phyloP scores from a whole-genome alignment of 2,113 vertebrate genomes.

The Rhabdornis inornatus region DNA sequence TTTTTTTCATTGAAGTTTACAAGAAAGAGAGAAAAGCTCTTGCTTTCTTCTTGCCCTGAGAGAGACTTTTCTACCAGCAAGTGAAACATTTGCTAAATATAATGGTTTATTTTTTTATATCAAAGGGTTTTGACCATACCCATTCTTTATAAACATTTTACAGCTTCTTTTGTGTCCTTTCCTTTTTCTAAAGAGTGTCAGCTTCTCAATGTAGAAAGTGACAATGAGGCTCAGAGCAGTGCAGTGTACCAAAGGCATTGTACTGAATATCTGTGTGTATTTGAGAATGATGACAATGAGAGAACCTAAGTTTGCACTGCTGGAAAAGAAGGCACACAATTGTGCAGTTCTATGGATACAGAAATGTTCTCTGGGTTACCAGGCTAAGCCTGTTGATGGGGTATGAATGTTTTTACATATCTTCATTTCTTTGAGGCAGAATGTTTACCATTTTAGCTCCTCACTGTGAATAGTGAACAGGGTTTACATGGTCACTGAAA shows the following conservation, averaged over 20 bases:
- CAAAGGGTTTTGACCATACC: not conserved
- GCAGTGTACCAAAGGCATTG: not conserved
- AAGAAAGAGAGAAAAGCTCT: not conserved
- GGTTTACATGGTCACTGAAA: not conserved
- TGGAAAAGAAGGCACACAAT: not conserved
- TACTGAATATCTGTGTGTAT: not conserved
- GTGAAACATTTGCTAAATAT: not conserved
- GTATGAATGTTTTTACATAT: conserved; percentile 31
- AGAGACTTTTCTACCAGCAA: not conserved
- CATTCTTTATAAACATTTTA: conserved; percentile 4
- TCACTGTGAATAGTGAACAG: not conserved
- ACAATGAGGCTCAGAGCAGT: not conserved
- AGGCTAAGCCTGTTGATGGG: conserved; percentile 5
- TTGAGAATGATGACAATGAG: conserved; percentile 24
- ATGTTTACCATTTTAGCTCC: conserved; percentile 25
- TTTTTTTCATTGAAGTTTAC: not conserved
- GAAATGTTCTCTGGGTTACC: conserved; percentile 9
- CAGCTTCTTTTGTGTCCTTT: not conserved
- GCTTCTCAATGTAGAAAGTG: not conserved
- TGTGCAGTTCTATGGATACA: conserved; percentile 2
- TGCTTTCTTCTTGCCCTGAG: not conserved
- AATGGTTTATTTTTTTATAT: not conserved
- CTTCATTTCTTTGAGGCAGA: conserved; percentile 25
- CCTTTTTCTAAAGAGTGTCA: not conserved
- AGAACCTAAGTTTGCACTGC: not conserved